Evolutionary conservation across 2,113 vertebrate genomes (phyloP).

Genomic region (Antechinus flavipes): DNA sequence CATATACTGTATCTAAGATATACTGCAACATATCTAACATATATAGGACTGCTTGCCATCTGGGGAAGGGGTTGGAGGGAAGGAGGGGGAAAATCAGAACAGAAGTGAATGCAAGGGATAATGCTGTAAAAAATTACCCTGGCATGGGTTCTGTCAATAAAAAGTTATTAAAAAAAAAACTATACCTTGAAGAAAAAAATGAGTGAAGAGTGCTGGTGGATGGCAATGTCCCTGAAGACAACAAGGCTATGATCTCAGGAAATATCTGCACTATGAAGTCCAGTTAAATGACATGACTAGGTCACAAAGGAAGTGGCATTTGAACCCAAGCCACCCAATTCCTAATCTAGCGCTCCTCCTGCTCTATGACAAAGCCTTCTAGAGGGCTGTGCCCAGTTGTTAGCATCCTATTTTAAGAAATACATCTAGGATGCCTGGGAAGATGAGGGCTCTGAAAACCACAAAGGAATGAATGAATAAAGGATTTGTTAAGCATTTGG

Average conservation of each 20-base stretch:
- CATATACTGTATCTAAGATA: too few relatives aligned
- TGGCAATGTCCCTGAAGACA: background rate
- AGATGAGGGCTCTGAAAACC: background rate
- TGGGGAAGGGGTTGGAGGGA: too few relatives aligned
- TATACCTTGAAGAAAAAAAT: background rate
- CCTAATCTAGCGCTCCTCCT: background rate
- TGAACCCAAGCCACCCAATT: background rate
- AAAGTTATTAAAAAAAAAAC: too few relatives aligned
- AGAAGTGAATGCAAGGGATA: background rate
- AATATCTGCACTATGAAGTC: background rate
- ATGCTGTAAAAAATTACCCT: too few relatives aligned
- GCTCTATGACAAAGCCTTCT: background rate
- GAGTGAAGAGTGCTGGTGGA: background rate
- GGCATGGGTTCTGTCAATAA: too few relatives aligned
- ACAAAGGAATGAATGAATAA: background rate
- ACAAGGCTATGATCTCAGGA: background rate
- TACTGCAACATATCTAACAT: too few relatives aligned
- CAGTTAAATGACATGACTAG: background rate
- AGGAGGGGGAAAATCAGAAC: too few relatives aligned
- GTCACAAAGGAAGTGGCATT: background rate
- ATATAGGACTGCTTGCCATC: too few relatives aligned
- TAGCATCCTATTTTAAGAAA: background rate
- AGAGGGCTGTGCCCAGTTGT: background rate
- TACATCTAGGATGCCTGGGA: background rate
- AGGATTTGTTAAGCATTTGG: background rate